Base-by-base conservation (phyloP, 2,797 vertebrate species). In the Cuniculus paca region DNA sequence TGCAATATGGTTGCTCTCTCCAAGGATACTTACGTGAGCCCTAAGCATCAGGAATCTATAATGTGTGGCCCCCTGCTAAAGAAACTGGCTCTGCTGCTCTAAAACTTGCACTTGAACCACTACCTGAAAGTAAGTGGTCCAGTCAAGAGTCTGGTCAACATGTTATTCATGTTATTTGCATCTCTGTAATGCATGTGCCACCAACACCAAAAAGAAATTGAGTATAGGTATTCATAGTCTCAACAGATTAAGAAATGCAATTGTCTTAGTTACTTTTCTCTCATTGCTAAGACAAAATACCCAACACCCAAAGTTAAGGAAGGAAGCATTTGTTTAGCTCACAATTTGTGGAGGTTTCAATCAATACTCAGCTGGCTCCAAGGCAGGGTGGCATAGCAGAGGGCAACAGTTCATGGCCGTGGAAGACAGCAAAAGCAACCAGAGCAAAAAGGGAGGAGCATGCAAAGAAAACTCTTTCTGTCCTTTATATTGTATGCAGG, bases 191-290 rank as follows among this genome's bases (percentile, higher is more conserved):
- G 75, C 0, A 19, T 11, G 36, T 45, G 26, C 8, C 16, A 88
- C 77, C 61, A 70, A 2, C 5, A 52, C 17, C 17, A 36, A 90
- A 79, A 61, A 80, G 24, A 77, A 80, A 54, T 89, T 84, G 63
- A 81, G 24, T 75, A 11, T 13, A 48, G 39, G 60, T 70, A 95
- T 63, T 94, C 79, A 95, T 42, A 83, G 58, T 88, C 50, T 92
- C 36, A 91, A 80, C 34, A 95, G 34, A 97, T 88, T 61, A 85
- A 93, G 95, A 97, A 91, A 61, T 6, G 52, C 50, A 54, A 54
- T 54, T 9, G 8, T 54, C 16, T 19, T 54, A 19, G 52, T 54
- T 54, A 54, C 52, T 54, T 54, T 54, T 54, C 52, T 54, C 52
- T 54, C 17, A 54, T 54, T 54, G 52, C 3, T 19, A 16, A 54